Evolutionary conservation across 1,140 invertebrate genomes (phyloP), one percentile per base, ranked within the genome.

Genomic region (Mya arenaria): DNA sequence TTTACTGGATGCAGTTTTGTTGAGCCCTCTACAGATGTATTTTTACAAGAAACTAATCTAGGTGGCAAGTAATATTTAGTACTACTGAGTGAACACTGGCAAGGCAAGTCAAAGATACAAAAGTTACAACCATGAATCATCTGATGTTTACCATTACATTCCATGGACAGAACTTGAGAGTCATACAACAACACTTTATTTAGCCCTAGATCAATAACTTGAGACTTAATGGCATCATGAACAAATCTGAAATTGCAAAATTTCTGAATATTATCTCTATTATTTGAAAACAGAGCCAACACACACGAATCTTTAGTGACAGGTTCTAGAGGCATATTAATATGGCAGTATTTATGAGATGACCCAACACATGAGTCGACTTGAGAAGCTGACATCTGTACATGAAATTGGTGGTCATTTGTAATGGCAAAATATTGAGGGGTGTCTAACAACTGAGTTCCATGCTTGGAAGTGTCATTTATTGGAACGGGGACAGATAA

Each of bases 181-280:
- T 44, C 6, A 68, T 68, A 68, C 19, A 68, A 44, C 34, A 72
- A 55, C 36, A 72, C 30, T 72, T 72, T 10, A 19, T 72, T 72
- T 2, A 4, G 10, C 32, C 34, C 4, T 8, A 72, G 48, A 55
- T 72, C 68, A 8, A 72, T n/a, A 55, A 72, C 8, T 62, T 58
- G 17, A 39, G 72, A 56, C 17, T 32, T 60, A 60, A 74, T 74
- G 13, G 32, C 34, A 39, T 62, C 15, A 4, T 74, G 52, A 15
- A 74, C 34, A 74, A 23, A 74, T 36, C 72, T 74, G n/a, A 72
- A 72, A 1, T 72, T 4, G 36, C 68, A 72, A 8, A n/a, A 8
- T 2, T 55, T 34, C 28, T 55, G 41, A 1, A 56, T 23, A 13
- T 48, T 23, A 28, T 25, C 23, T 69, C 30, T 69, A 37, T 34